Percentiles rank a stretch among this genome's conserved stretches.
These are phyloP conservation scores for Pantala flavescens DNA, from an alignment of 1,140 invertebrate species.

Conservation along the genomic window DNA sequence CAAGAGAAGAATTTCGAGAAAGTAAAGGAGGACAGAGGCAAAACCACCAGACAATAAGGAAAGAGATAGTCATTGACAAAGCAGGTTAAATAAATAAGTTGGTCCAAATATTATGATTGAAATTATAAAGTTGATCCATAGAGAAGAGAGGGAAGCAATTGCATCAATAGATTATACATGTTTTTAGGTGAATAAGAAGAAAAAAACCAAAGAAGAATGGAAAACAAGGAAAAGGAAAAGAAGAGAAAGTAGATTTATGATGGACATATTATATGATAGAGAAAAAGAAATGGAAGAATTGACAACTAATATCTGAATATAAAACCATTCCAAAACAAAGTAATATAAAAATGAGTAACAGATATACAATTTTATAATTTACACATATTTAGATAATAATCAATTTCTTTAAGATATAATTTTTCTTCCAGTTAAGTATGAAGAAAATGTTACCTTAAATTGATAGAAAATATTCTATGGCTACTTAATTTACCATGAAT, in stretches of 20 bases:
- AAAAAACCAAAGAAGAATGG: neutral
- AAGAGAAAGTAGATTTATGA: neutral
- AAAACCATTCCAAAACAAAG: no score
- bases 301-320: no score
- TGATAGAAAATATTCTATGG: no score
- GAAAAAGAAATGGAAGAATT: neutral
- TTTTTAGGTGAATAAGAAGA: neutral
- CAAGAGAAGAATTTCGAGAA: neutral
- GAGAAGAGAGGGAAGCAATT: neutral
- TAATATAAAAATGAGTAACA: no score
- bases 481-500: no score
- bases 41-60: neutral
- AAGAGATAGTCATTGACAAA: neutral
- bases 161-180: neutral
- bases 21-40: constrained; percentile 4
- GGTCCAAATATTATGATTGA: neutral
- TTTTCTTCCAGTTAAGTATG: no score
- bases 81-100: neutral
- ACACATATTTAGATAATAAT: no score
- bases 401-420: no score
- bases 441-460: no score
- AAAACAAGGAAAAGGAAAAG: neutral
- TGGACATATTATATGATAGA: neutral
- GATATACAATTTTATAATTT: no score
- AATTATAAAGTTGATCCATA: neutral